These are phyloP conservation scores for Picus viridis DNA, from an alignment of 2,797 vertebrate species.

Conservation along the genomic window DNA sequence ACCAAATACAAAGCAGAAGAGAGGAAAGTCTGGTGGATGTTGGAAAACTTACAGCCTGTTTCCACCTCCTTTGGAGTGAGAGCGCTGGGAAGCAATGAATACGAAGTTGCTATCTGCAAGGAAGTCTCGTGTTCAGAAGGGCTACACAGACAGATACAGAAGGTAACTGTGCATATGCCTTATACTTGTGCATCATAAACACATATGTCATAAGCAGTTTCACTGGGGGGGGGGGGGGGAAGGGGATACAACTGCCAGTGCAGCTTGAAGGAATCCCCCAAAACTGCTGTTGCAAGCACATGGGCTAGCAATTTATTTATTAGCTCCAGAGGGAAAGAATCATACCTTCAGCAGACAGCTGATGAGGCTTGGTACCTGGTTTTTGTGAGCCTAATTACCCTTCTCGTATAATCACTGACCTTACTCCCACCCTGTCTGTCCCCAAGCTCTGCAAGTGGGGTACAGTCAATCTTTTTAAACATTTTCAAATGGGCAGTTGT, in stretches of 20 bases:
- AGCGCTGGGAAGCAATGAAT: background rate
- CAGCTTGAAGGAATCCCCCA: background rate
- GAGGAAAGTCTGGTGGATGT: background rate
- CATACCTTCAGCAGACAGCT: background rate
- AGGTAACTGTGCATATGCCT: constrained; percentile 1
- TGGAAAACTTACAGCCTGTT: background rate
- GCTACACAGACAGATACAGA: background rate
- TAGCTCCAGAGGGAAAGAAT: constrained; percentile 1
- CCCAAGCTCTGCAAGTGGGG: background rate
- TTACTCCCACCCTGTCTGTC: background rate
- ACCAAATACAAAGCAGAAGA: background rate
- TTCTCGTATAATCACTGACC: background rate
- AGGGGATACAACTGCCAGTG: background rate
- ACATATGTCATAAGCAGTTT: constrained; percentile 34
- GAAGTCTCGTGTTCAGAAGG: background rate
- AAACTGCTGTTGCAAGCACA: background rate
- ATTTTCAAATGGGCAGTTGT: constrained; percentile 92
- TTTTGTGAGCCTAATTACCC: background rate
- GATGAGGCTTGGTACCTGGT: background rate
- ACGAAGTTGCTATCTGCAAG: background rate
- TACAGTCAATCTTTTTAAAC: constrained; percentile 75
- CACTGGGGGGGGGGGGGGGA: background rate
- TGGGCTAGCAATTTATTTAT: background rate
- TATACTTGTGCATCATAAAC: background rate
- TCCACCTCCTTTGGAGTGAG: background rate